phyloP scores from a whole-genome alignment of 2,113 vertebrate species.

The Tachycineta bicolor region DNA sequence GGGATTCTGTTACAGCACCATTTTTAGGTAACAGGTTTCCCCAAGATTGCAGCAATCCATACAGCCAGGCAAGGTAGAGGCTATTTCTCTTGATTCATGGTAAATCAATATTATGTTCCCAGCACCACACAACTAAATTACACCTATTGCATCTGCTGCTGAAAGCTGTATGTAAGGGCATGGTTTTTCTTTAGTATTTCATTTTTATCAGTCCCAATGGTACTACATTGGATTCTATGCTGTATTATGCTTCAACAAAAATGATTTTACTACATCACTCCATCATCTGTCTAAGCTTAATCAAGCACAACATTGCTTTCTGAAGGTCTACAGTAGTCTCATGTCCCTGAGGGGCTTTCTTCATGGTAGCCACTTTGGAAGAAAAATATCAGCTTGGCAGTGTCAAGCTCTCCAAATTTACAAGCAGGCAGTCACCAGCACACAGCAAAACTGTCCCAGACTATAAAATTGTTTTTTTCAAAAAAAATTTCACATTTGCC shows the following conservation, averaged over 20 bases:
- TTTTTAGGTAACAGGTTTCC: constrained; percentile 15
- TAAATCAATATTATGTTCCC: constrained; percentile 68
- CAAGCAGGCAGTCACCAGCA: neutral
- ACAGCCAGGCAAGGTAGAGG: neutral
- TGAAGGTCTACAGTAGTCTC: constrained; percentile 27
- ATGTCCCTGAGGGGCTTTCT: constrained; percentile 10
- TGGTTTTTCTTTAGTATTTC: constrained; percentile 37
- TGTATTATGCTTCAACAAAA: constrained; percentile 60
- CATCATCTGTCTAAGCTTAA: constrained; percentile 70
- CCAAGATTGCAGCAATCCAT: neutral
- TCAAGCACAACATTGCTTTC: constrained; percentile 66
- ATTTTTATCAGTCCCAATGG: constrained; percentile 54
- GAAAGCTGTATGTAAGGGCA: constrained; percentile 34
- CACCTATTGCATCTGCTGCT: constrained; percentile 34
- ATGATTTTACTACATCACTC: constrained; percentile 69
- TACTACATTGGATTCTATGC: neutral
- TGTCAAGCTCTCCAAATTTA: constrained; percentile 34
- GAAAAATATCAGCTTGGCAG: constrained; percentile 22
- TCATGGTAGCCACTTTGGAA: constrained; percentile 52
- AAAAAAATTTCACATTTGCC: neutral
- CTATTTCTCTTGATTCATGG: constrained; percentile 59
- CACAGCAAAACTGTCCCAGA: neutral
- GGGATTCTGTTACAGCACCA: neutral
- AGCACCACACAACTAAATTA: constrained; percentile 50
- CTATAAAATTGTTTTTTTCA: neutral